Conservation (phyloP, 2,888 invertebrate species). For the Creontiades dilutus region DNA sequence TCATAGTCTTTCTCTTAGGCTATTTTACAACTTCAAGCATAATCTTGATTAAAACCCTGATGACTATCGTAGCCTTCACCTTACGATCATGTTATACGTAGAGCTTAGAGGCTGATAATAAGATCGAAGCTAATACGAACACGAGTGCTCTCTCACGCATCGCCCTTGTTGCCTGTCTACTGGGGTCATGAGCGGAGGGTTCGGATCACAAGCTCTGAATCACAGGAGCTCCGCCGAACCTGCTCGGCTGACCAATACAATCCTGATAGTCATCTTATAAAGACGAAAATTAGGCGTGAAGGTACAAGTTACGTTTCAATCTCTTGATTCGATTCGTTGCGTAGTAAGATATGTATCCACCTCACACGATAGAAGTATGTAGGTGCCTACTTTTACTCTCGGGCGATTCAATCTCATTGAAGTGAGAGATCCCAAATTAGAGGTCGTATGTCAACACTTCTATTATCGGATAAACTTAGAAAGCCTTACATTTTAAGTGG, state of each 20-base stretch:
- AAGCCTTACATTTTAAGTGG: too few species aligned
- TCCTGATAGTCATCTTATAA: conserved; percentile 12
- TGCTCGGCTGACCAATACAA: not conserved
- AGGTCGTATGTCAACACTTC: too few species aligned
- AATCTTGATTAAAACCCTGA: conserved; percentile 50
- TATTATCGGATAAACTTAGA: too few species aligned
- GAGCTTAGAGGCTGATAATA: conserved; percentile 29
- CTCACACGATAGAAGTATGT: too few species aligned
- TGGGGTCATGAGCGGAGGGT: not conserved
- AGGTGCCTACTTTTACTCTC: too few species aligned
- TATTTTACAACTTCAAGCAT: conserved; percentile 55
- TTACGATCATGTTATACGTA: conserved; percentile 53
- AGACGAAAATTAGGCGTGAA: conserved; percentile 4
- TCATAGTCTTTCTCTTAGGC: conserved; percentile 44
- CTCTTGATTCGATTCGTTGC: conserved; percentile 8
- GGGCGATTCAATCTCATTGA: too few species aligned
- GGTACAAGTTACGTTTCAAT: not conserved
- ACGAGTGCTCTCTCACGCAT: conserved; percentile 59
- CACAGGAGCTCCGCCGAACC: not conserved
- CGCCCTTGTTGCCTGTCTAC: conserved; percentile 54
- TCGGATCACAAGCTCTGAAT: conserved; percentile 21
- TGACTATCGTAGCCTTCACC: conserved; percentile 60
- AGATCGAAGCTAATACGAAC: conserved; percentile 64
- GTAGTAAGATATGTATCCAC: not conserved
- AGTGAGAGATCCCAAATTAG: too few species aligned